Conservation (phyloP, 23 tunicate species). For the Botrylloides violaceus region DNA sequence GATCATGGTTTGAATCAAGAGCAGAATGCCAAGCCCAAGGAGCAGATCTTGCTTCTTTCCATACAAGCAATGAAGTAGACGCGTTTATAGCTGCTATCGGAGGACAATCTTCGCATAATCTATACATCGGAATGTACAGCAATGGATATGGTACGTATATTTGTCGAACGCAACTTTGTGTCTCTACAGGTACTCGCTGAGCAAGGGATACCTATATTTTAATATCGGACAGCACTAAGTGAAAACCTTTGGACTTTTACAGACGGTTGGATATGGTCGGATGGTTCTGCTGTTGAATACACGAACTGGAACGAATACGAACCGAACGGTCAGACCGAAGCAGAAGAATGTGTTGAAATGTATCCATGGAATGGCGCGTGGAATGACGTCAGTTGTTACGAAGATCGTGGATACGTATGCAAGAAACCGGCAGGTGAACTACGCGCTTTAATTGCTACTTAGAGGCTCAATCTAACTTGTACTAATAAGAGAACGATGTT, state of each 20-base stretch:
- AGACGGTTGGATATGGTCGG: constrained; percentile 85
- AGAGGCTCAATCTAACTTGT: not conserved
- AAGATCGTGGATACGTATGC: constrained; percentile 70
- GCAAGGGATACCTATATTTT: no score
- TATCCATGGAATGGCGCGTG: constrained; percentile 90
- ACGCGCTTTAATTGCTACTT: no score
- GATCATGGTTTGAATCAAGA: constrained; percentile 25
- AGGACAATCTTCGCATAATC: constrained; percentile 14
- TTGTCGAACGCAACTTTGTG: no score
- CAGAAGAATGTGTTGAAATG: constrained; percentile 87
- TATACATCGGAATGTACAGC: constrained; percentile 22
- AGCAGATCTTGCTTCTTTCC: constrained; percentile 16
- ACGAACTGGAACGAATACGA: constrained; percentile 67
- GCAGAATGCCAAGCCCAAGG: constrained; percentile 10
- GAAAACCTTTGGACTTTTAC: no score
- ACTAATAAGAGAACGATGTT: no score
- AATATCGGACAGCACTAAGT: no score
- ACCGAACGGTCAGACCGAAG: constrained; percentile 60
- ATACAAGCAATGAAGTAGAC: not conserved
- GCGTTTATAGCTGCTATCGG: not conserved
- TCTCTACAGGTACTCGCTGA: no score
- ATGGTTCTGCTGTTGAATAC: constrained; percentile 48
- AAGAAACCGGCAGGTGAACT: constrained; percentile 42
- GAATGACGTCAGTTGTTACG: constrained; percentile 79
- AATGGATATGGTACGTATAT: constrained; percentile 8